Percentiles rank a stretch among this genome's conserved stretches.
Evolutionary conservation across 92 coral and sea anemone species (phyloP).

Genomic region (Pocillopora meandrina): DNA sequence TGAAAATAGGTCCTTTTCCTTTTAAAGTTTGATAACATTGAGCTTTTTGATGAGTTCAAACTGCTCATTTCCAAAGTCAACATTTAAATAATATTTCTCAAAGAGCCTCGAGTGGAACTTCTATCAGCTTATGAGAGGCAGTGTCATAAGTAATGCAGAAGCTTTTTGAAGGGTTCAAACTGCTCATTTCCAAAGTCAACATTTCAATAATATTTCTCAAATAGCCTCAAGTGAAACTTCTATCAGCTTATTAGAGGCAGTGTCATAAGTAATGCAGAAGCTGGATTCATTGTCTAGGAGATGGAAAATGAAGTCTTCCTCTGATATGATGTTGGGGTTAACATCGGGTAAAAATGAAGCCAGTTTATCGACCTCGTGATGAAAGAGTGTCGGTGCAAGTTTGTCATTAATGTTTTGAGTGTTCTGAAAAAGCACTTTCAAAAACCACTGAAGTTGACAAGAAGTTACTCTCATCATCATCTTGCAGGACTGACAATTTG

Average conservation of each 20-base stretch:
- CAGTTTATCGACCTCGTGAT: conserved; percentile 51
- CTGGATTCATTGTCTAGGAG: no score
- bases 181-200: no score
- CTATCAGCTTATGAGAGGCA: no score
- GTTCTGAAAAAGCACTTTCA: conserved; percentile 60
- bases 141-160: no score
- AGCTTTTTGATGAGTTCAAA: no score
- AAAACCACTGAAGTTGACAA: conserved; percentile 60
- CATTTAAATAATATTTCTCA: not conserved
- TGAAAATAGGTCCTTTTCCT: no score
- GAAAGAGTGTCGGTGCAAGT: conserved; percentile 52
- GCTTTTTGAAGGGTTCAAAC: no score
- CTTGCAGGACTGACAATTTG: conserved; percentile 66
- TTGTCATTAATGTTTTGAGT: conserved; percentile 31
- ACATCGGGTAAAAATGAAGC: conserved; percentile 36
- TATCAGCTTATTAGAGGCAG: no score
- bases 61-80: not conserved
- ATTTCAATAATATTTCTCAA: no score
- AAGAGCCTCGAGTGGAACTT: not conserved
- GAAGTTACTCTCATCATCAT: conserved; percentile 53
- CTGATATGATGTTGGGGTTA: conserved; percentile 47
- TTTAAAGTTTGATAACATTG: no score
- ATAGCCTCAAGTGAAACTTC: not conserved
- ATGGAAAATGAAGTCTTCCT: no score
- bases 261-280: no score